These are phyloP conservation scores for Schizaphis graminum DNA, from an alignment of 2,888 invertebrate genomes.

Conservation along the genomic window DNA sequence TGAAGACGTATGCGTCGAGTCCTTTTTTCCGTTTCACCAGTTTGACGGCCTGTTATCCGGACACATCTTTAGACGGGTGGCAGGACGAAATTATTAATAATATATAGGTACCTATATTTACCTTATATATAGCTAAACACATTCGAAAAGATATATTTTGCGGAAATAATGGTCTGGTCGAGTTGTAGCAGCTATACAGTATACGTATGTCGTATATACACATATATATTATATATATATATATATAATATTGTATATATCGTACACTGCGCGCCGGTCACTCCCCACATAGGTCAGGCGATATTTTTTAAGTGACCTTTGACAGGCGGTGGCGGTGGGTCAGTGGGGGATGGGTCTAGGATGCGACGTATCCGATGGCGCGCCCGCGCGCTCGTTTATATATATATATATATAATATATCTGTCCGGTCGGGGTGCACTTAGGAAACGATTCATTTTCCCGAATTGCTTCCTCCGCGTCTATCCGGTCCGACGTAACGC, in stretches of 20 bases:
- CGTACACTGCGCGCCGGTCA: background rate
- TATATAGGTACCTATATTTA: background rate
- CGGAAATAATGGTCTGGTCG: background rate
- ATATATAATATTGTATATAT: background rate
- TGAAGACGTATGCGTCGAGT: background rate
- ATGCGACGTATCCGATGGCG: slow-evolving; percentile 47
- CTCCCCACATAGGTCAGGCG: slow-evolving; percentile 11
- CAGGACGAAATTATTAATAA: background rate
- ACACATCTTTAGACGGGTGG: background rate
- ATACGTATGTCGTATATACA: background rate
- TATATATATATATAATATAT: slow-evolving; percentile 12
- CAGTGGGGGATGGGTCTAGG: background rate
- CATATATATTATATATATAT: too few species aligned
- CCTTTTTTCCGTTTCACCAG: background rate
- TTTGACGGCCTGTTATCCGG: background rate
- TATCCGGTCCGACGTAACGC: slow-evolving; percentile 62
- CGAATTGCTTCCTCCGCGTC: slow-evolving; percentile 63
- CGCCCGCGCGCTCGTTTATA: background rate
- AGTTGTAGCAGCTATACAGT: background rate
- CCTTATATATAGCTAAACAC: background rate
- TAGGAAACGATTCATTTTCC: slow-evolving; percentile 66
- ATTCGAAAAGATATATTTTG: background rate
- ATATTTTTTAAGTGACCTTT: slow-evolving; percentile 58
- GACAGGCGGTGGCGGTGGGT: background rate
- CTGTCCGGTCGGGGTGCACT: slow-evolving; percentile 64